Evolutionary conservation across 2,888 invertebrate genomes (phyloP), one percentile per base, ranked within the genome.

Genomic region (Dicyrtomina minuta): DNA sequence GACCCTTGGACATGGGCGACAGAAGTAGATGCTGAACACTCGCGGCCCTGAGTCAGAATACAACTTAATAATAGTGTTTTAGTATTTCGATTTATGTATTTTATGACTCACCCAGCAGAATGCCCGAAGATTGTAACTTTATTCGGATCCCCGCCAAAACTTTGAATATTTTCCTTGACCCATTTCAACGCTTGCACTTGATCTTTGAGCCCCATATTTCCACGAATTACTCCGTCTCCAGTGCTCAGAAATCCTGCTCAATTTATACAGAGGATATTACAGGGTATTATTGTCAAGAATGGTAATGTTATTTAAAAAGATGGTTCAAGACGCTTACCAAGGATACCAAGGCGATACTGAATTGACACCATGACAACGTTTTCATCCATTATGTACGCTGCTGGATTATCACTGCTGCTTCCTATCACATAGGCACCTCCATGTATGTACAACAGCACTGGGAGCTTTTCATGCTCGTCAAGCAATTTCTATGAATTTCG

Each of bases 141-240:
- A 41, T 58, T 39, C 8, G 39, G 33, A 20, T 58, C 15, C 2
- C 58, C 58, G 1, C 58, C 58, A 41, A 58, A 58, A 20, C 17
- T 17, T 2, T 15, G 3, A 20, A 58, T 58, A 20, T 58, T 58
- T 12, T 58, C 26, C 12, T 58, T 27, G 2, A 58, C 39, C 58
- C 58, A 58, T 39, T 20, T 33, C 15, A 58, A 12, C 5, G 58
- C 58, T 39, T 39, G 15, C 1, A 17, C 27, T 20, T 33, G 58
- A 12, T 58, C 58, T 12, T 58, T 58, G 20, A 58, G 27, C 3
- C 58, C 58, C 58, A 58, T 58, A 39, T 58, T 58, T 4, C 58
- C 58, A 12, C 58, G 13, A 58, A 58, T 58, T 8, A 12, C 20
- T 13, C 4, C 5, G 24, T 53, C 53, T 6, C 53, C 53, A 17